phyloP scores from a whole-genome alignment of 2,797 vertebrate species.

The Myotis daubentonii region DNA sequence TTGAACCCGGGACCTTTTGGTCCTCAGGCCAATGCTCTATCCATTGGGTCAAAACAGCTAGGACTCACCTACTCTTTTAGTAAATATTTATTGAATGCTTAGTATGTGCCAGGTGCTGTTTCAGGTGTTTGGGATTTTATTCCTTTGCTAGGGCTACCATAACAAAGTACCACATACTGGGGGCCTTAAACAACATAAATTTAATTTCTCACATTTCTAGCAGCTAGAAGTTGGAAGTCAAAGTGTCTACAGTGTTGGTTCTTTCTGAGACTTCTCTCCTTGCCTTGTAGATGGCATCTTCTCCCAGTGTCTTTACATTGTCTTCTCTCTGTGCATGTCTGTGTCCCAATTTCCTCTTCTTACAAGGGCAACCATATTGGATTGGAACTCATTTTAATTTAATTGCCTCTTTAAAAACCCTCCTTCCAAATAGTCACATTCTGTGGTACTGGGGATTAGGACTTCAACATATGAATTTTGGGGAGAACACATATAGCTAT shows the following conservation, averaged over 20 bases:
- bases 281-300: neutral
- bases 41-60: no score
- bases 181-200: neutral
- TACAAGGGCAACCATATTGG: neutral
- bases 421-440: neutral
- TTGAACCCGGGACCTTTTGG: no score
- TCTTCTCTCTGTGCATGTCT: neutral
- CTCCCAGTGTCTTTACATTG: neutral
- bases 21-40: no score
- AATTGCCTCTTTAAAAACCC: neutral
- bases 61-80: neutral
- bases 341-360: neutral
- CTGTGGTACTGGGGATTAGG: neutral
- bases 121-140: neutral
- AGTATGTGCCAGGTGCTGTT: neutral
- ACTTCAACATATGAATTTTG: neutral
- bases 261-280: neutral
- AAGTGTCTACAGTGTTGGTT: neutral
- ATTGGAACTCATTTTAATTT: constrained; percentile 23
- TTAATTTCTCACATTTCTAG: neutral
- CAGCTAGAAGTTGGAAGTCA: neutral
- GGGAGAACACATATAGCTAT: neutral
- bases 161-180: neutral
- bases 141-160: neutral
- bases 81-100: constrained; percentile 37